phyloP scores from a whole-genome alignment of 2,797 vertebrate genomes.

The Xerus rutilus region DNA sequence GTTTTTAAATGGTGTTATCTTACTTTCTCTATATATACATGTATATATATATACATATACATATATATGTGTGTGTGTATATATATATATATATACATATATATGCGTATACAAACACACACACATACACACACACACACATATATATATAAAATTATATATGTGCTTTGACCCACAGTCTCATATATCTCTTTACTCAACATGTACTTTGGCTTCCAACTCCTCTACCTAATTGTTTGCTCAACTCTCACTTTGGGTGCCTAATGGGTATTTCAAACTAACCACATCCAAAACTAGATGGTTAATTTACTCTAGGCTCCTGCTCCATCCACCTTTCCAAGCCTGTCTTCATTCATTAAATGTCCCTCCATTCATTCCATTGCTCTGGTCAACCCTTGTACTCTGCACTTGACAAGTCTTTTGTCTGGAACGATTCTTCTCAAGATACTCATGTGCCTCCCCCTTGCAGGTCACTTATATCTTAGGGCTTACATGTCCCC shows the following conservation, averaged over 20 bases:
- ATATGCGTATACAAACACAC: too few species aligned
- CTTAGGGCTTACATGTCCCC: neutral
- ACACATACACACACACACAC: too few species aligned
- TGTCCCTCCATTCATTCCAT: neutral
- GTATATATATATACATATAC: neutral
- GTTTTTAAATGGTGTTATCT: neutral
- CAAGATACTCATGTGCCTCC: neutral
- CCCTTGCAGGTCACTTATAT: neutral
- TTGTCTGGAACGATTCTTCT: neutral
- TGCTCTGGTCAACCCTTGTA: neutral
- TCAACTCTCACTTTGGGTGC: neutral
- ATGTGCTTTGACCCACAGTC: neutral
- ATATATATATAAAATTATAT: neutral
- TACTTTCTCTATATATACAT: neutral
- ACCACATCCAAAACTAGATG: neutral
- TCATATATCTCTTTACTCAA: neutral
- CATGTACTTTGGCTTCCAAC: neutral
- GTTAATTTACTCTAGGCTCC: neutral
- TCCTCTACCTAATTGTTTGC: neutral
- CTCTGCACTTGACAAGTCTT: neutral
- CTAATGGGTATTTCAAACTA: neutral
- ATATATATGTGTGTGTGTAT: too few species aligned
- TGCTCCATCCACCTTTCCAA: neutral
- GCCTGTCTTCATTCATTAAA: conserved; percentile 15
- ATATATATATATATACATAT: neutral